Evolutionary conservation across 2,797 vertebrate species (phyloP).

Genomic region (Macropodus opercularis): DNA sequence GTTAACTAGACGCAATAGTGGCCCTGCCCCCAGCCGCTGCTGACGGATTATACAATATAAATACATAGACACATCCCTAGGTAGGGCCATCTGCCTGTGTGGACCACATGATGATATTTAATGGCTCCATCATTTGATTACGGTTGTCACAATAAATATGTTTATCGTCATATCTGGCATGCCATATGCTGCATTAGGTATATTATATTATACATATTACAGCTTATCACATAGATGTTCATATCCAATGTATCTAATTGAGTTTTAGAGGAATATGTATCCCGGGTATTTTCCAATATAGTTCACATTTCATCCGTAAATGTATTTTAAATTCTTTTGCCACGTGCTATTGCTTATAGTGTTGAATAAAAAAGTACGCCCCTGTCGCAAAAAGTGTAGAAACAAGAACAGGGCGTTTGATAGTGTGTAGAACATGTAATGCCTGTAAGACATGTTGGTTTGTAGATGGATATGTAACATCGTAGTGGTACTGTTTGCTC

Average conservation of each 20-base stretch:
- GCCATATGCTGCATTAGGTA: slow-evolving; percentile 66
- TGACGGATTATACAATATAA: slow-evolving; percentile 75
- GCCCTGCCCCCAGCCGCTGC: slow-evolving; percentile 52
- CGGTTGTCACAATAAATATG: slow-evolving; percentile 72
- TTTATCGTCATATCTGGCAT: slow-evolving; percentile 71
- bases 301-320: slow-evolving; percentile 28
- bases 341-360: not conserved
- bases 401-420: too few relatives aligned
- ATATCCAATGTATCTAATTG: slow-evolving; percentile 48
- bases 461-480: too few relatives aligned
- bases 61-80: slow-evolving; percentile 60
- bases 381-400: not conserved
- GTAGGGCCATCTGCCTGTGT: slow-evolving; percentile 66
- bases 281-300: slow-evolving; percentile 7
- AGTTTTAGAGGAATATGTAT: slow-evolving; percentile 40
- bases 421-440: too few relatives aligned
- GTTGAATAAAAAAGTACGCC: not conserved
- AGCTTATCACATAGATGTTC: slow-evolving; percentile 56
- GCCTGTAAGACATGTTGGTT: too few relatives aligned
- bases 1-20: slow-evolving; percentile 55
- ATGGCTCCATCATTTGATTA: slow-evolving; percentile 76
- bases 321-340: slow-evolving; percentile 40
- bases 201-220: slow-evolving; percentile 72
- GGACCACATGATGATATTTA: slow-evolving; percentile 68
- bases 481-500: slow-evolving; percentile 15